A percentile compares a stretch with the other conserved stretches of the same genome.
Conservation (phyloP, 53 echinoderm and acorn worm genomes). For the Echinometra lucunter region DNA sequence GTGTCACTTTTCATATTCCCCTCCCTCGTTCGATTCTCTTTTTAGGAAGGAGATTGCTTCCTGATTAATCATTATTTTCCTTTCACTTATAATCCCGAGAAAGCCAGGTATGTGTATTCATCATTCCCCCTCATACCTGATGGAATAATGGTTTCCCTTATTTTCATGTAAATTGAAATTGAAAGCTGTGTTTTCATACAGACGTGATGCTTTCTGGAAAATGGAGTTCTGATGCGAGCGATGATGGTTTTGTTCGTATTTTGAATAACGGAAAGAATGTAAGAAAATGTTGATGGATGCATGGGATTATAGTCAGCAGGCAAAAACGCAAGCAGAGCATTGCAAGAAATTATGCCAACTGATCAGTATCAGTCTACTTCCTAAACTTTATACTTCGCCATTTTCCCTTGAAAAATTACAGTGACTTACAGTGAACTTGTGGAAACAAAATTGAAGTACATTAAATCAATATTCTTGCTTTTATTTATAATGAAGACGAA, state of each 20-base stretch:
- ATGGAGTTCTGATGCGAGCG: neutral
- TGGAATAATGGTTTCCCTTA: neutral
- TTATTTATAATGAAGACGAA: neutral
- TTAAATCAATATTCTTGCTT: neutral
- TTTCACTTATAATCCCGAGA: neutral
- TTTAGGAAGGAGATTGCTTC: neutral
- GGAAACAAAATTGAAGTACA: neutral
- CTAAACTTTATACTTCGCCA: too few species aligned
- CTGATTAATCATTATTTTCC: constrained; percentile 11
- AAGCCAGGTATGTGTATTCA: neutral
- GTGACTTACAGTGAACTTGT: neutral
- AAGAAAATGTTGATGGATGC: too few species aligned
- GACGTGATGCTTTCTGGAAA: neutral
- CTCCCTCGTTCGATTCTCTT: neutral
- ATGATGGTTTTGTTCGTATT: too few species aligned
- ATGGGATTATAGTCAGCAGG: too few species aligned
- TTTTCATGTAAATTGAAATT: neutral
- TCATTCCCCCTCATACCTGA: neutral
- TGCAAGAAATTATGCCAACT: too few species aligned
- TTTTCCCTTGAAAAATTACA: too few species aligned
- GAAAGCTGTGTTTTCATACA: neutral
- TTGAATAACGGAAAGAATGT: too few species aligned
- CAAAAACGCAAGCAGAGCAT: too few species aligned
- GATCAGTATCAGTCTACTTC: too few species aligned
- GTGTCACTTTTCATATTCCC: neutral